Conservation (phyloP, 2,113 vertebrate species). For the Callorhinus ursinus region DNA sequence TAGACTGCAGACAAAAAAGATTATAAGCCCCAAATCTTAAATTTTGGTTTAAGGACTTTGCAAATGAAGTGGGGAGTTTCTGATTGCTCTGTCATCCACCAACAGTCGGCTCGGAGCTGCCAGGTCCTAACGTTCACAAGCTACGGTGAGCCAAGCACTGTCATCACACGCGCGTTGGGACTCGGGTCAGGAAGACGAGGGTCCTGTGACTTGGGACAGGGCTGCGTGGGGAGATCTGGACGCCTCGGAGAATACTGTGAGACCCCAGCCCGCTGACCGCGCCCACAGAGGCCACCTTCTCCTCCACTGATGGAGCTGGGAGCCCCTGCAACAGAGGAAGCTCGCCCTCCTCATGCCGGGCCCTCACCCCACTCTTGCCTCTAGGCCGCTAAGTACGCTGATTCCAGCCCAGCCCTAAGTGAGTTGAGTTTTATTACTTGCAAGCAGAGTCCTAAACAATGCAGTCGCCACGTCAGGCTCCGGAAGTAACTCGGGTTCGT, state of each 20-base stretch:
- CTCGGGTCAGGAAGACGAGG: background rate
- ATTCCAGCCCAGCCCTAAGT: background rate
- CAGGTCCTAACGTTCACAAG: rapidly evolving
- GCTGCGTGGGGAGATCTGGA: background rate
- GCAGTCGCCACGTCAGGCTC: background rate
- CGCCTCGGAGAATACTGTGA: background rate
- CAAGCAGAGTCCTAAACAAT: background rate
- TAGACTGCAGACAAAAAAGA: background rate
- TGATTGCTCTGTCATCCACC: background rate
- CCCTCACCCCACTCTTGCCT: rapidly evolving
- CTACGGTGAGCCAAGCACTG: too few species aligned
- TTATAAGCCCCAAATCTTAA: background rate
- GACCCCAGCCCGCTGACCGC: background rate
- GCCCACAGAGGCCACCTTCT: background rate
- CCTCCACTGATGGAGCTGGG: rapidly evolving
- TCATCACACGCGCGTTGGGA: rapidly evolving
- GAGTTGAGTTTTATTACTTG: background rate
- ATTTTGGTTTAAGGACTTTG: background rate
- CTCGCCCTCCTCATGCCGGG: background rate
- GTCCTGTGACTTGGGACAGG: background rate
- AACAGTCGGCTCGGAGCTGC: rapidly evolving
- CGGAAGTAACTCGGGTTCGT: background rate
- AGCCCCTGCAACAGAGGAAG: background rate
- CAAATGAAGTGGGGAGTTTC: background rate
- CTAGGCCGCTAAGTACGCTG: rapidly evolving